These are phyloP conservation scores for Aphelocoma californica DNA, from an alignment of 2,797 vertebrate species.

Conservation along the genomic window DNA sequence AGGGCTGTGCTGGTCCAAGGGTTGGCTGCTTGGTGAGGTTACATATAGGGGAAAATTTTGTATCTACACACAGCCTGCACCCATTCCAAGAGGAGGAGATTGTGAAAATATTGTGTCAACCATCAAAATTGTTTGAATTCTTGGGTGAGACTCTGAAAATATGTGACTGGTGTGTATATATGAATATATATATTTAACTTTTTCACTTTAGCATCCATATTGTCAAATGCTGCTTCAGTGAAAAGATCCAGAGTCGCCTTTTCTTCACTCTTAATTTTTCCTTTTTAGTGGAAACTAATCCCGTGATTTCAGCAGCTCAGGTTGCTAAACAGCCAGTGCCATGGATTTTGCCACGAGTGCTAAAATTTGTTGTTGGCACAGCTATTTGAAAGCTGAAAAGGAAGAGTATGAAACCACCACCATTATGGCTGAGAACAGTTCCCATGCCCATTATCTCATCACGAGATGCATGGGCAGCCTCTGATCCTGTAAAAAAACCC, in stretches of 20 bases:
- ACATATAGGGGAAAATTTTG: background rate
- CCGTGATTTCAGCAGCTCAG: background rate
- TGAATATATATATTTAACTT: background rate
- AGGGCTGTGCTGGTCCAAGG: background rate
- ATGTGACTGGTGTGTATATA: background rate
- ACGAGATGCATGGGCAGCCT: background rate
- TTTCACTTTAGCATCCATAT: background rate
- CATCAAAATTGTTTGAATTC: background rate
- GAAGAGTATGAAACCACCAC: background rate
- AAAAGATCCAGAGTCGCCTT: background rate
- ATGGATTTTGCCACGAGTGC: accelerated
- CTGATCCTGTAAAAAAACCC: background rate
- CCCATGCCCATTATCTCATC: background rate
- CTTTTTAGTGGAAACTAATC: background rate
- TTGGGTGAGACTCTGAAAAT: background rate
- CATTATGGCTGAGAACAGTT: background rate
- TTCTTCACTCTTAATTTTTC: background rate
- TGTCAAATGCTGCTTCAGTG: background rate
- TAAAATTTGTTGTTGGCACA: background rate
- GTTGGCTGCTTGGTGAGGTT: background rate
- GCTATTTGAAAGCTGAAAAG: background rate
- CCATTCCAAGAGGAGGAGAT: background rate
- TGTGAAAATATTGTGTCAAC: background rate
- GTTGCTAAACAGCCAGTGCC: background rate
- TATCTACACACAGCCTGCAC: background rate